Conservation (phyloP, 2,113 vertebrate species). For the Macquaria ambigua region DNA sequence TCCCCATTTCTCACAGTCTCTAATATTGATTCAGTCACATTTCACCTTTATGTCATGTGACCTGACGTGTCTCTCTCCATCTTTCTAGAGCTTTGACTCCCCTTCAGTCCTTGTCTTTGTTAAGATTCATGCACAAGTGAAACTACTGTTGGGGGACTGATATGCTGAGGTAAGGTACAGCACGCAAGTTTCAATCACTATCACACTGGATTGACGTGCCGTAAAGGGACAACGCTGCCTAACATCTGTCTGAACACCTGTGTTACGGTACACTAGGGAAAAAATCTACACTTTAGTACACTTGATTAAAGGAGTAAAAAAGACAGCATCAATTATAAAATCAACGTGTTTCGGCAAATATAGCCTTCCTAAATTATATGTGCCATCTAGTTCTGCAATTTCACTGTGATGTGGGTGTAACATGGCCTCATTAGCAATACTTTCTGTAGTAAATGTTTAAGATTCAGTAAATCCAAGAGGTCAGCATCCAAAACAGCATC, state of each 20-base stretch:
- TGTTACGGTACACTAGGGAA: neutral
- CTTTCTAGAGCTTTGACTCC: neutral
- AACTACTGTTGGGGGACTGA: neutral
- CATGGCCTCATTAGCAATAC: neutral
- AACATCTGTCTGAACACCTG: conserved; percentile 60
- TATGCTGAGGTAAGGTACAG: neutral
- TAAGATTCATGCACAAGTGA: conserved; percentile 5
- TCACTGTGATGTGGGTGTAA: neutral
- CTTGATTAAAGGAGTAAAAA: conserved; percentile 40
- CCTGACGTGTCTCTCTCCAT: neutral
- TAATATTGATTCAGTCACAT: conserved; percentile 1
- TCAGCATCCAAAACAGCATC: neutral
- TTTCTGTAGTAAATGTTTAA: neutral
- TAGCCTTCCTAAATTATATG: neutral
- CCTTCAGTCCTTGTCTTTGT: neutral
- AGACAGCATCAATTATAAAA: conserved; percentile 36
- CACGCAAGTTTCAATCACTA: conserved; percentile 22
- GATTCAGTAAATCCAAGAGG: neutral
- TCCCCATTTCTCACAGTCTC: neutral
- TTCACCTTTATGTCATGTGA: neutral
- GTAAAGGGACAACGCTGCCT: conserved; percentile 8
- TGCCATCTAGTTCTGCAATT: neutral
- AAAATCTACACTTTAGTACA: conserved; percentile 6
- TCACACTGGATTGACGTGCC: conserved; percentile 9
- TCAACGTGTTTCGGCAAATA: conserved; percentile 21